Percentiles rank a stretch among this genome's conserved stretches.
Evolutionary conservation across 1,140 invertebrate genomes (phyloP).

Genomic region (Dinothrombium tinctorium): DNA sequence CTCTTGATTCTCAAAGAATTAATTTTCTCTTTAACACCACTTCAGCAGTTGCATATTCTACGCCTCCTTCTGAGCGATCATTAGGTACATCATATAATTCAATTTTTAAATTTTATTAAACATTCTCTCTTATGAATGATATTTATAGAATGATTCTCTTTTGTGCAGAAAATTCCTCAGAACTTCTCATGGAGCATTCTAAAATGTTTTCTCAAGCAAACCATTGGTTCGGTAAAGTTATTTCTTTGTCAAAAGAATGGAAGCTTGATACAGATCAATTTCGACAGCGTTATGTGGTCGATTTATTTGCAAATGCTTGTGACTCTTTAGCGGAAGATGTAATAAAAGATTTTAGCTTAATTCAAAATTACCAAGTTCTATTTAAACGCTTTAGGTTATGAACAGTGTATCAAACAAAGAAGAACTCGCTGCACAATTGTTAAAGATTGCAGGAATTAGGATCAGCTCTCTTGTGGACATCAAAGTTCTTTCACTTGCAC

Average conservation of each 20-base stretch:
- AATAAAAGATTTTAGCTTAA: slow-evolving; percentile 1
- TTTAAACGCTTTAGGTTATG: background rate
- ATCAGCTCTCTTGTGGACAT: no score
- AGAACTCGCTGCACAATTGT: background rate
- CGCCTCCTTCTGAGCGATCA: slow-evolving; percentile 8
- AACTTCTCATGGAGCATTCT: slow-evolving; percentile 11
- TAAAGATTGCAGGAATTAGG: background rate
- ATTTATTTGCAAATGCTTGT: slow-evolving; percentile 46
- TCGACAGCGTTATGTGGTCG: slow-evolving; percentile 44
- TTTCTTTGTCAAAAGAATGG: slow-evolving; percentile 49
- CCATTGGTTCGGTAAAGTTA: slow-evolving; percentile 35
- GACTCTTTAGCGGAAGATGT: slow-evolving; percentile 51
- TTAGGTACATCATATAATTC: background rate
- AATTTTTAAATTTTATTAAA: background rate
- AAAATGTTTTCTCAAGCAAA: slow-evolving; percentile 9
- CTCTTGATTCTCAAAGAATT: slow-evolving; percentile 18
- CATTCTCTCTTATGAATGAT: no score
- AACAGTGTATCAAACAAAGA: background rate
- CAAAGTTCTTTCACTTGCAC: no score
- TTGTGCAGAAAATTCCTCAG: slow-evolving; percentile 6
- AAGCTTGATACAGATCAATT: slow-evolving; percentile 46
- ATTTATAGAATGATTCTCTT: background rate
- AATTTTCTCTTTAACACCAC: slow-evolving; percentile 24
- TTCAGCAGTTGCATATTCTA: slow-evolving; percentile 17
- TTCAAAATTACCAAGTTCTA: no score